A percentile compares a stretch with the other conserved stretches of the same genome.
Evolutionary conservation across 1,140 invertebrate genomes (phyloP).

Genomic region (Mya arenaria): DNA sequence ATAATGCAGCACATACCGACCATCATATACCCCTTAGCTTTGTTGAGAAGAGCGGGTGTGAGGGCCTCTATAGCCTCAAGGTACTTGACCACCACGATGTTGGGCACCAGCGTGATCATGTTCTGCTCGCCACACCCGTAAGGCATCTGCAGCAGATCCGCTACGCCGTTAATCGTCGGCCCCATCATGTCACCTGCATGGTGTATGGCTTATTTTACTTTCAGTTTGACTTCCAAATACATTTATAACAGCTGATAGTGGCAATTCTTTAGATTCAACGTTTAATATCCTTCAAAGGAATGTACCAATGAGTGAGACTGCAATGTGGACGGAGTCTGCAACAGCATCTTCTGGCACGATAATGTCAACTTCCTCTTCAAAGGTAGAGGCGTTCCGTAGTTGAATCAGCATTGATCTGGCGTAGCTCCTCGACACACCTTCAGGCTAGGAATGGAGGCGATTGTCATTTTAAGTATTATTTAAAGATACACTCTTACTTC

Average conservation of each 20-base stretch:
- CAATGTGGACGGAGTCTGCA: background rate
- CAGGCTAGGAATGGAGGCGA: background rate
- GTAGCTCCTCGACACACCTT: slow-evolving; percentile 16
- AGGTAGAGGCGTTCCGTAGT: background rate
- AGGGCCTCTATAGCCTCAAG: slow-evolving; percentile 84
- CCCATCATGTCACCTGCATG: slow-evolving; percentile 73
- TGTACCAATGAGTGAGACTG: slow-evolving; percentile 28
- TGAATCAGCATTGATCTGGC: slow-evolving; percentile 19
- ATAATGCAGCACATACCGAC: slow-evolving; percentile 3
- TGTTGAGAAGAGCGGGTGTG: background rate
- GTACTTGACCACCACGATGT: slow-evolving; percentile 91
- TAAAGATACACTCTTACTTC: background rate
- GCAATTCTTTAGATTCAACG: background rate
- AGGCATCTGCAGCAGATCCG: slow-evolving; percentile 89
- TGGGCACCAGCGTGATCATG: slow-evolving; percentile 94
- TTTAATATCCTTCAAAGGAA: background rate
- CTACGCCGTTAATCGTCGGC: slow-evolving; percentile 64
- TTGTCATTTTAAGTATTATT: background rate
- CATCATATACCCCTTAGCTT: slow-evolving; percentile 17
- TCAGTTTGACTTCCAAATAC: background rate
- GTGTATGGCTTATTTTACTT: background rate
- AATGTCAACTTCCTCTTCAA: background rate
- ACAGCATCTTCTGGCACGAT: slow-evolving; percentile 17
- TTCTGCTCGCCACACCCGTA: slow-evolving; percentile 97
- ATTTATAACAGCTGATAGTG: background rate